These are phyloP conservation scores for Epinotia ramella DNA, from an alignment of 2,888 invertebrate genomes.

Conservation along the genomic window DNA sequence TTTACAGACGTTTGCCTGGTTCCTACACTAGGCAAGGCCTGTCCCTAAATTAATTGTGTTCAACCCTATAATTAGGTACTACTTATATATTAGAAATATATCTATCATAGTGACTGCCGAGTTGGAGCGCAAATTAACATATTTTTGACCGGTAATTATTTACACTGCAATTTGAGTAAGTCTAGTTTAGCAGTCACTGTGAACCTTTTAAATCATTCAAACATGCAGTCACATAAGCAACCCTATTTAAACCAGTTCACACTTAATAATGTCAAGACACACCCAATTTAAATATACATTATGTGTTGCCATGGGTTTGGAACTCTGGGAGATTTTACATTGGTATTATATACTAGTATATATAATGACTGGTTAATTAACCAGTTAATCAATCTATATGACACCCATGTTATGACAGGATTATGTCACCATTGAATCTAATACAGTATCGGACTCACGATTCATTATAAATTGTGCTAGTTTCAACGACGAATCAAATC, in stretches of 20 bases:
- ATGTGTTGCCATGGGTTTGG: background rate
- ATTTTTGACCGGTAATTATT: background rate
- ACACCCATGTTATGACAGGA: background rate
- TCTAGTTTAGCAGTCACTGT: slow-evolving; percentile 15
- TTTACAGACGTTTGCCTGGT: no score
- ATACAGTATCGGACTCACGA: no score
- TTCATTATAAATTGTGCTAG: background rate
- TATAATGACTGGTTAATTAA: no score
- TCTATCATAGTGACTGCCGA: slow-evolving; percentile 26
- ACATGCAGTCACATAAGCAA: slow-evolving; percentile 9
- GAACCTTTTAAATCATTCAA: slow-evolving; percentile 2
- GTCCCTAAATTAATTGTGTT: slow-evolving; percentile 24
- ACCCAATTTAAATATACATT: background rate
- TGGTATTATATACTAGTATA: no score
- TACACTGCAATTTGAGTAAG: background rate
- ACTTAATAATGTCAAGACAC: background rate
- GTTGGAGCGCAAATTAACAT: background rate
- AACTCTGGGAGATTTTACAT: no score
- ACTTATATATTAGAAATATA: background rate
- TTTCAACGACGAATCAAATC: background rate
- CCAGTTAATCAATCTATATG: background rate
- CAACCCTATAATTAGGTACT: background rate
- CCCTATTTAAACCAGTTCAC: background rate
- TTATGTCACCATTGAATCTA: background rate
- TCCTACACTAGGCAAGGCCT: no score